Evolutionary conservation across 2,888 invertebrate species (phyloP), one percentile per base, ranked within the genome.

Genomic region (Notodonta ziczac): DNA sequence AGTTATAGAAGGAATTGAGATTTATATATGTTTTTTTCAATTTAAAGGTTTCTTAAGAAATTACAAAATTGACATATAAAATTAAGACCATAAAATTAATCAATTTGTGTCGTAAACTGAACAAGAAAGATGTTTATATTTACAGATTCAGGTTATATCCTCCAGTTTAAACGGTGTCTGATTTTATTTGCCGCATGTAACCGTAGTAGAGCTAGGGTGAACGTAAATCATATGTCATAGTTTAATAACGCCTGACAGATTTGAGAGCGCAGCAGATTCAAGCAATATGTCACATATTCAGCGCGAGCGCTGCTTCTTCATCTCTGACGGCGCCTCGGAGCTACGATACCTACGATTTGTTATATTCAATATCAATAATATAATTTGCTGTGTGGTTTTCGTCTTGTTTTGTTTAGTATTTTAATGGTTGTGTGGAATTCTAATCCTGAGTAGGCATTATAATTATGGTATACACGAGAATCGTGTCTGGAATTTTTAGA

Each of bases 171-270:
- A 9, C 16, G 51, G 16, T 51, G n/a, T 48, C 24, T n/a, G 51
- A 24, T 24, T 51, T 51, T 51, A 51, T 51, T 8, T 24, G 51
- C 51, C n/a, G 16, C 4, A 50, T 35, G 13, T 35, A 53, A 13
- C 42, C 55, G 42, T 8, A 65, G 70, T 63, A 65, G 57, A 70
- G 63, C 63, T 67, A 65, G 57, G 65, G 69, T 71, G 67, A 80
- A 76, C 78, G 84, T 85, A 86, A 85, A 85, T 85, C 85, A 83
- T 66, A 78, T 74, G 86, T 84, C 84, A 84, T 78, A 83, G 87
- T 83, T 86, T 88, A 89, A 88, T 87, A 86, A 85, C 82, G 85
- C 80, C 80, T 87, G 88, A 87, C 89, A 85, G 85, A 86, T 87
- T 85, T 81, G 88, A 87, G 80, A 84, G 86, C 89, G 83, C 82